phyloP scores from a whole-genome alignment of 1,140 invertebrate genomes.

The Drosophila kohkoa region DNA sequence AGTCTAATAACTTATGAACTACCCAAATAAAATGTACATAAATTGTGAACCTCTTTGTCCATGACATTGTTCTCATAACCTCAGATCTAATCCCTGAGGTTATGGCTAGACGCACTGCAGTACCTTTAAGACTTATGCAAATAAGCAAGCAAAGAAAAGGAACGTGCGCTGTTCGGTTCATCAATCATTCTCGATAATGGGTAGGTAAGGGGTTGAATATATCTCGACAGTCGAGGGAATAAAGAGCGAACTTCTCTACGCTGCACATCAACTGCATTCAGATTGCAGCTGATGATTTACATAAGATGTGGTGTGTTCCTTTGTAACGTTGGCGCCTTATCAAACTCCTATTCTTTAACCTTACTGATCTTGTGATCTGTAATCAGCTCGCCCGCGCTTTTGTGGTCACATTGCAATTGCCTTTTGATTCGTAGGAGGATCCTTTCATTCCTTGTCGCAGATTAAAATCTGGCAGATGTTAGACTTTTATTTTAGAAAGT shows the following conservation, averaged over 20 bases:
- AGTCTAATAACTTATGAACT: neutral
- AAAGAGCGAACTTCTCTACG: neutral
- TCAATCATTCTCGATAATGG: slow-evolving; percentile 6
- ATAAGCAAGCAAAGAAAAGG: neutral
- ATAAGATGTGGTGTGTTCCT: neutral
- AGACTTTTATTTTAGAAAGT: neutral
- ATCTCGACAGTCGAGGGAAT: neutral
- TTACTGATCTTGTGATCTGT: neutral
- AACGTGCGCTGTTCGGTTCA: slow-evolving; percentile 6
- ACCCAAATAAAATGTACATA: neutral
- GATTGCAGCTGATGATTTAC: neutral
- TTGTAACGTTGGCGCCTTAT: neutral
- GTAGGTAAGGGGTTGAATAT: neutral
- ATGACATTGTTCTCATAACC: slow-evolving; percentile 8
- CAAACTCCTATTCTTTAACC: neutral
- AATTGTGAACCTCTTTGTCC: neutral
- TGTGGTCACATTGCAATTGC: neutral
- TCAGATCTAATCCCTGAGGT: neutral
- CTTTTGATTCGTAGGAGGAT: neutral
- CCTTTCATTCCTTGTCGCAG: neutral
- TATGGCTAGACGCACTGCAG: neutral
- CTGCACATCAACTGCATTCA: slow-evolving; percentile 13
- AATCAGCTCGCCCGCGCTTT: neutral
- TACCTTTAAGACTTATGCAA: slow-evolving; percentile 16
- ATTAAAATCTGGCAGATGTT: slow-evolving; percentile 6